phyloP scores from a whole-genome alignment of 35 echinoderm and acorn worm genomes.

The Amphiura filiformis region DNA sequence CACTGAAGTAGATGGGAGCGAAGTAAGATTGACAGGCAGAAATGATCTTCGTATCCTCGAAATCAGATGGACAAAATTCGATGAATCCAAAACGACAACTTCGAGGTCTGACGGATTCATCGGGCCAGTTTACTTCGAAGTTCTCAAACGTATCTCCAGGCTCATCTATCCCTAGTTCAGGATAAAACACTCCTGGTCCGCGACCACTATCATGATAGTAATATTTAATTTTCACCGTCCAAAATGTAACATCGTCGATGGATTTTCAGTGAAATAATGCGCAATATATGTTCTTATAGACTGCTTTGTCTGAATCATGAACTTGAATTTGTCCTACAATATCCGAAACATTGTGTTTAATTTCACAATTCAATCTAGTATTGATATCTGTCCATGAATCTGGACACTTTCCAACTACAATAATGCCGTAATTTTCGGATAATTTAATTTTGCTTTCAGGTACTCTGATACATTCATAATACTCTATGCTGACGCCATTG shows the following conservation, averaged over 20 bases:
- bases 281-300: conserved; percentile 19
- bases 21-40: too few species aligned
- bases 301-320: background rate
- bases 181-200: too few species aligned
- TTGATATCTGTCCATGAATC: background rate
- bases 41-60: background rate
- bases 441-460: too few species aligned
- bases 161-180: background rate
- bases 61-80: background rate
- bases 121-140: background rate
- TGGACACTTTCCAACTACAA: too few species aligned
- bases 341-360: background rate
- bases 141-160: background rate
- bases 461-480: too few species aligned
- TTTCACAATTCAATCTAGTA: background rate
- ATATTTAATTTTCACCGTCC: too few species aligned
- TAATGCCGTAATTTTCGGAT: too few species aligned
- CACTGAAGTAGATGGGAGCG: too few species aligned
- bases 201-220: background rate
- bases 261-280: background rate
- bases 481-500: too few species aligned
- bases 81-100: background rate
- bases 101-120: background rate
- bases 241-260: background rate
- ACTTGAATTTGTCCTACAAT: background rate